A percentile compares a stretch with the other conserved stretches of the same genome.
Evolutionary conservation across 2,888 invertebrate genomes (phyloP).

Genomic region (Leptinotarsa tumamoca): DNA sequence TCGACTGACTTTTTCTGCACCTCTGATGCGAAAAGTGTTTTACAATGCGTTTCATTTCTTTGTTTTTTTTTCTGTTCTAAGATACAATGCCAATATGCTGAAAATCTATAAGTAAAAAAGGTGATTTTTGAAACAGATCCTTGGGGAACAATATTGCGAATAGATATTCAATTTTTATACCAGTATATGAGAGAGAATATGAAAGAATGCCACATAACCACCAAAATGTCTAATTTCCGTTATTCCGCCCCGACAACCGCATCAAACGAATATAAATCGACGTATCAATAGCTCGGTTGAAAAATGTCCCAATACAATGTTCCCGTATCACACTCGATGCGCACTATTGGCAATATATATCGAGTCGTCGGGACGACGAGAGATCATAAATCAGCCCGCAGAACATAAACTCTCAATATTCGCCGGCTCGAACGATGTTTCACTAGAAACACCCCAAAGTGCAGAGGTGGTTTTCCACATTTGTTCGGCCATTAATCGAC

Average conservation of each 20-base stretch:
- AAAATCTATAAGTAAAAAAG: no score
- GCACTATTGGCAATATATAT: slow-evolving; percentile 44
- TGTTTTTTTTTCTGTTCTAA: no score
- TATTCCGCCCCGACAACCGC: slow-evolving; percentile 4
- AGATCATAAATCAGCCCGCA: slow-evolving; percentile 50
- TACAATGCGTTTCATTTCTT: no score
- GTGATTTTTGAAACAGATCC: no score
- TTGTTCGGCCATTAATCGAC: slow-evolving; percentile 67
- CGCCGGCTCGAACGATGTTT: slow-evolving; percentile 55
- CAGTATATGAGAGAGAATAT: no score
- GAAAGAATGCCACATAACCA: neutral
- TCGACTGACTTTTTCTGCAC: no score
- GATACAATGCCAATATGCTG: no score
- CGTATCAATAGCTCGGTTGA: slow-evolving; percentile 32
- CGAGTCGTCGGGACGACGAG: slow-evolving; percentile 34
- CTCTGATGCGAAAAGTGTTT: no score
- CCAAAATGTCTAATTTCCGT: neutral
- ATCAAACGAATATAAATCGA: slow-evolving; percentile 33
- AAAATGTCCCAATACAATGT: slow-evolving; percentile 39
- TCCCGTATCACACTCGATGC: slow-evolving; percentile 31
- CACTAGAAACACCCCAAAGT: slow-evolving; percentile 59
- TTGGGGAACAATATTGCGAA: no score
- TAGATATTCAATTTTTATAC: no score
- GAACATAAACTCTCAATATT: slow-evolving; percentile 57
- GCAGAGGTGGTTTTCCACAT: slow-evolving; percentile 66